Conservation (phyloP, 2,113 vertebrate genomes). For the Gadus macrocephalus region DNA sequence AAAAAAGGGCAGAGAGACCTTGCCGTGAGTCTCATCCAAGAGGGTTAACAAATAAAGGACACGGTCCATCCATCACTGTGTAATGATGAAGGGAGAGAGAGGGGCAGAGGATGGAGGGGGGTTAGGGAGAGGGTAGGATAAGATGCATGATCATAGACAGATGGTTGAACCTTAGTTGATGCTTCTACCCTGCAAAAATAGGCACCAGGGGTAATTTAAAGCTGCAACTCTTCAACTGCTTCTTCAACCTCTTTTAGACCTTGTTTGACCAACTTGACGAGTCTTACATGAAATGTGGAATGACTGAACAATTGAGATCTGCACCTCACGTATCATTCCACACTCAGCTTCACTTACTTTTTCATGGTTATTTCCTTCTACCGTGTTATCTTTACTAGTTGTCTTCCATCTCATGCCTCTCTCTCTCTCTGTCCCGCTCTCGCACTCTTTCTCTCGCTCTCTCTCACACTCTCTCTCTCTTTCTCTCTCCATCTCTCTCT, state of each 20-base stretch:
- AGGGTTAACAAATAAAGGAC: constrained; percentile 1
- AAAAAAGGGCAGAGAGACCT: neutral
- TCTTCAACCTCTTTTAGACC: too few species aligned
- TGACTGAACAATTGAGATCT: too few species aligned
- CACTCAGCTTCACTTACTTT: too few species aligned
- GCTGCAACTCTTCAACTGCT: neutral
- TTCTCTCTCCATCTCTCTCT: neutral
- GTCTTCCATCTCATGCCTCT: too few species aligned
- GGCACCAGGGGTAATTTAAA: neutral
- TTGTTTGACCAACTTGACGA: too few species aligned
- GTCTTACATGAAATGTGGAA: too few species aligned
- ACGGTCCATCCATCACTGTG: neutral
- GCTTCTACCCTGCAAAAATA: neutral
- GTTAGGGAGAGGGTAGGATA: neutral
- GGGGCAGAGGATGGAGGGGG: neutral
- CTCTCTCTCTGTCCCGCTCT: too few species aligned
- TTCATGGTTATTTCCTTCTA: too few species aligned
- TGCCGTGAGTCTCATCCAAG: neutral
- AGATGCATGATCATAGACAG: neutral
- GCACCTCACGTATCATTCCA: too few species aligned
- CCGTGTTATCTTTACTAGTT: too few species aligned
- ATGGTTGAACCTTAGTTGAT: neutral
- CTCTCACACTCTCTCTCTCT: neutral
- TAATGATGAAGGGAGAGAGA: constrained; percentile 1
- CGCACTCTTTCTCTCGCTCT: neutral